A percentile compares a stretch with the other conserved stretches of the same genome.
Evolutionary conservation across 2,888 invertebrate species (phyloP).

Genomic region (Pelosia muscerda): DNA sequence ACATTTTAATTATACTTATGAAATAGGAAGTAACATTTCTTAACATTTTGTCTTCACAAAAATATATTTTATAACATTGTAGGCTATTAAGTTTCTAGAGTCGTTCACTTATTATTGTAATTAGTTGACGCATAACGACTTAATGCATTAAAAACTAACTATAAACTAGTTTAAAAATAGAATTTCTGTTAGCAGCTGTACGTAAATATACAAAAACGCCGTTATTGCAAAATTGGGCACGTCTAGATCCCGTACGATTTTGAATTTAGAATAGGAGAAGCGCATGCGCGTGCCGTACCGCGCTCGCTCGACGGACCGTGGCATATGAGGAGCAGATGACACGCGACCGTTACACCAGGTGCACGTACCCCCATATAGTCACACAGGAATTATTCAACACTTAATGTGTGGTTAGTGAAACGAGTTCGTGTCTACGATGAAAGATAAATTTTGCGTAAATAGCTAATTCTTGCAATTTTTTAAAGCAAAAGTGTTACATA

Average conservation of each 20-base stretch:
- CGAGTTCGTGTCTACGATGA: background rate
- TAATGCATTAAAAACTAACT: conserved; percentile 11
- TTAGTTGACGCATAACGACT: background rate
- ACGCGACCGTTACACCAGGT: conserved; percentile 86
- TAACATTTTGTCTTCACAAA: background rate
- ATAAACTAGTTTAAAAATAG: conserved; percentile 32
- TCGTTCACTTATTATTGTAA: background rate
- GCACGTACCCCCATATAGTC: conserved; percentile 61
- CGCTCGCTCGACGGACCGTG: conserved; percentile 73
- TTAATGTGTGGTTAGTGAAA: conserved; percentile 22
- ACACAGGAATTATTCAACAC: conserved; percentile 41
- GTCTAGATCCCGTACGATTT: conserved; percentile 52
- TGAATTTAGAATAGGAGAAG: conserved; percentile 50
- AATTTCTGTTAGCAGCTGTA: conserved; percentile 37
- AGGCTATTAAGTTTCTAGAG: background rate
- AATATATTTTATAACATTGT: conserved; percentile 3
- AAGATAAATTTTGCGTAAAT: background rate
- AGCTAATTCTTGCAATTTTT: background rate
- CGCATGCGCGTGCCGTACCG: conserved; percentile 74
- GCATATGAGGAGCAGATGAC: conserved; percentile 85
- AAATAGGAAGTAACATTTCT: conserved; percentile 2
- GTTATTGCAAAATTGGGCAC: conserved; percentile 54
- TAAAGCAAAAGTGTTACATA: background rate
- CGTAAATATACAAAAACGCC: conserved; percentile 30
- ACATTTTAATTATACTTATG: background rate